phyloP scores from a whole-genome alignment of 2,113 vertebrate species.

The Oncorhynchus mykiss region DNA sequence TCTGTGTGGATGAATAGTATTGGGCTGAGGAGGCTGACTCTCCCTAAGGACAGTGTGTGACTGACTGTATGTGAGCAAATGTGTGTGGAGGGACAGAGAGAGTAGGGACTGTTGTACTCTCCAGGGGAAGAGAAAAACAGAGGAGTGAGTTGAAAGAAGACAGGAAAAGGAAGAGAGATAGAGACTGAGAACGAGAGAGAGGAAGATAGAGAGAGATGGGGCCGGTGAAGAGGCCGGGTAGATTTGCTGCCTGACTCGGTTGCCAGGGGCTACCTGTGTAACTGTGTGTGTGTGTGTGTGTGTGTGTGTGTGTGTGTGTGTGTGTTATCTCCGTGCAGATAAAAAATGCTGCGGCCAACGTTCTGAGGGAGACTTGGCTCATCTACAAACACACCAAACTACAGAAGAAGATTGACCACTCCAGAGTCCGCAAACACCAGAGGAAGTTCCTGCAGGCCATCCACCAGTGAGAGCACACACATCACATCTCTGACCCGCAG shows the following conservation, averaged over 20 bases:
- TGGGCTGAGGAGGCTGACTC: no score
- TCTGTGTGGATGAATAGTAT: not conserved
- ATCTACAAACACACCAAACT: slow-evolving; percentile 99
- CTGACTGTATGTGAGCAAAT: slow-evolving; percentile 35
- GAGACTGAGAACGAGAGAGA: slow-evolving; percentile 16
- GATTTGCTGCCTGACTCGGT: slow-evolving; percentile 51
- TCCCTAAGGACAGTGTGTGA: not conserved
- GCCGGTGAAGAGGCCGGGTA: slow-evolving; percentile 1
- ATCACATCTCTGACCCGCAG: not conserved
- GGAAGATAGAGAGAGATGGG: slow-evolving; percentile 4
- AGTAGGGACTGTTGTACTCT: not conserved
- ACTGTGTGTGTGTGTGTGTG: slow-evolving; percentile 25
- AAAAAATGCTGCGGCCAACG: slow-evolving; percentile 95
- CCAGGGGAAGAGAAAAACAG: not conserved
- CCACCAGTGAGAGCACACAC: slow-evolving; percentile 85
- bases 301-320: slow-evolving; percentile 30
- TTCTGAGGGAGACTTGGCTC: slow-evolving; percentile 95
- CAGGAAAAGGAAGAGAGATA: slow-evolving; percentile 4
- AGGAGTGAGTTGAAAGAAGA: not conserved
- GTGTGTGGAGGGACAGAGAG: not conserved
- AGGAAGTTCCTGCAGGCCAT: slow-evolving; percentile 98
- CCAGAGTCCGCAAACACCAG: slow-evolving; percentile 95
- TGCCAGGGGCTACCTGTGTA: slow-evolving; percentile 56
- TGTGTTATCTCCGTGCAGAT: slow-evolving; percentile 76
- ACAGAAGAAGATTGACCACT: slow-evolving; percentile 95